These are phyloP conservation scores for Odontophorus gujanensis DNA, from an alignment of 2,113 vertebrate species.

Conservation along the genomic window DNA sequence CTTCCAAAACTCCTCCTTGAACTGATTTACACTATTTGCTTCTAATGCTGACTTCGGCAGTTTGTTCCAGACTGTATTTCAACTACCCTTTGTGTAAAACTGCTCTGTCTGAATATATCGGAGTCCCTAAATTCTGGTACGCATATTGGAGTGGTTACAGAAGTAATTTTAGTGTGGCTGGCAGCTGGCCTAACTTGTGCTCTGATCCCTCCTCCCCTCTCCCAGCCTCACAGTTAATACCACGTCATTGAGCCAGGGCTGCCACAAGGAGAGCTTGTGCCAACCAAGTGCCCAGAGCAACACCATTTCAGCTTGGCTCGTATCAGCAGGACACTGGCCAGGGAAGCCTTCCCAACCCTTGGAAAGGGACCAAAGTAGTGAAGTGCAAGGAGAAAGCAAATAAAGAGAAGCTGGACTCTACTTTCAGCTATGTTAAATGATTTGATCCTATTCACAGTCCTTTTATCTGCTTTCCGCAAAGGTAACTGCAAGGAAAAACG, in stretches of 20 bases:
- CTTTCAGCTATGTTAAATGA: neutral
- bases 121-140: constrained; percentile 72
- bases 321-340: neutral
- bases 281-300: constrained; percentile 20
- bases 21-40: constrained; percentile 74
- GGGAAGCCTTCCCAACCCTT: neutral
- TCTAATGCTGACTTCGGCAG: constrained; percentile 72
- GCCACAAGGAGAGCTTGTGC: neutral
- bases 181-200: constrained; percentile 60
- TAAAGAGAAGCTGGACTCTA: neutral
- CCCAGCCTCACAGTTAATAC: neutral
- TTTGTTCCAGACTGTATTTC: constrained; percentile 72
- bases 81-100: constrained; percentile 72
- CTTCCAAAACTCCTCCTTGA: constrained; percentile 55
- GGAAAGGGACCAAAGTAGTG: neutral
- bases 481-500: neutral
- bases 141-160: constrained; percentile 74
- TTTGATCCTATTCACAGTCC: neutral
- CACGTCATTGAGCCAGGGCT: neutral
- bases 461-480: neutral
- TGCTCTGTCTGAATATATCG: constrained; percentile 72
- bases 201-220: constrained; percentile 7
- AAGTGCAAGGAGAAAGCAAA: constrained; percentile 3
- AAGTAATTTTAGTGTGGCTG: constrained; percentile 68
- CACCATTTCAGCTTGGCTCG: neutral